Evolutionary conservation across 2,797 vertebrate species (phyloP).

Genomic region (Megaceryle alcyon): DNA sequence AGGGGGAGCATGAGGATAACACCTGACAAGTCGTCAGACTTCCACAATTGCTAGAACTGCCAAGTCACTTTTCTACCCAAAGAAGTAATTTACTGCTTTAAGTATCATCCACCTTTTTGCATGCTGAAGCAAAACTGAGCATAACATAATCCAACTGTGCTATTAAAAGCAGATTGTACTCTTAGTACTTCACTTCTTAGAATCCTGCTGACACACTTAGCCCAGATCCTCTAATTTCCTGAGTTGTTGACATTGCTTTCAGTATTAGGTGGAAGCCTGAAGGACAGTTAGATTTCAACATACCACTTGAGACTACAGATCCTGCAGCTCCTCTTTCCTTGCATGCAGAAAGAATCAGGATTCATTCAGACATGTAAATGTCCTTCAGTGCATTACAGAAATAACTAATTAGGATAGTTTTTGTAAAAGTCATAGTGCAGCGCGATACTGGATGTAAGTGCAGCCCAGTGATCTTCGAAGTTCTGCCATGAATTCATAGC

Average conservation of each 20-base stretch:
- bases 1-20: neutral
- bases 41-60: neutral
- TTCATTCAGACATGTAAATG: neutral
- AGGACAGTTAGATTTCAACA: neutral
- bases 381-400: neutral
- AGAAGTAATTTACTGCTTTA: neutral
- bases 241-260: neutral
- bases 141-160: neutral
- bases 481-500: neutral
- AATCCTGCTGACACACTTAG: neutral
- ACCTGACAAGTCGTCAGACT: neutral
- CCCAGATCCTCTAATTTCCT: neutral
- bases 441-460: fast-evolving
- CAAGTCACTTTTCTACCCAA: constrained; percentile 42
- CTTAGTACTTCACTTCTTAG: neutral
- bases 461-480: neutral
- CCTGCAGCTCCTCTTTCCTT: neutral
- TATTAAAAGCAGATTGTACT: neutral
- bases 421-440: neutral
- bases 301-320: neutral
- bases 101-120: neutral
- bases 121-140: neutral
- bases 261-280: neutral
- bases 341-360: neutral
- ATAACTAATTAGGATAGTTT: neutral